Evolutionary conservation across 2,797 vertebrate species (phyloP).

Genomic region (Megaceryle alcyon): DNA sequence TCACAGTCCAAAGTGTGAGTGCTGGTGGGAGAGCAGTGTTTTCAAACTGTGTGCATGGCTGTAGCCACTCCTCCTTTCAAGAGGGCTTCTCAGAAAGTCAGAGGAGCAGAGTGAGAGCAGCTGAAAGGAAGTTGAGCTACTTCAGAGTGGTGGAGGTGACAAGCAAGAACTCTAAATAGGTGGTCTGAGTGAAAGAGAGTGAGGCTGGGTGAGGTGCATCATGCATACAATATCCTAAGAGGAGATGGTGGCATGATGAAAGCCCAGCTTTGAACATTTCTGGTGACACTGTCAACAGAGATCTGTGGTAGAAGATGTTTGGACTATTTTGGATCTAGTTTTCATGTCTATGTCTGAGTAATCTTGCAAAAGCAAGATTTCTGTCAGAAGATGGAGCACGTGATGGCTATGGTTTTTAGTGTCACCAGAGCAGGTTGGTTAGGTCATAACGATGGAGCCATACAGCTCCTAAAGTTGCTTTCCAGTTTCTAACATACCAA

Average conservation of each 20-base stretch:
- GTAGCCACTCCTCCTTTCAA: background rate
- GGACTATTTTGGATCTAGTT: background rate
- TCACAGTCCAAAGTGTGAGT: background rate
- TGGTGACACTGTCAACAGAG: background rate
- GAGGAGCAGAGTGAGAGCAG: background rate
- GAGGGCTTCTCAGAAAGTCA: background rate
- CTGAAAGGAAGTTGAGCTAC: background rate
- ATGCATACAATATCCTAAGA: background rate
- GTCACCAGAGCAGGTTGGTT: background rate
- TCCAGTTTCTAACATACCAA: background rate
- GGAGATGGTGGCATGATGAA: background rate
- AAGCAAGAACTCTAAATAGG: background rate
- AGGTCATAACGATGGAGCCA: background rate
- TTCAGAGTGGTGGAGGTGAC: background rate
- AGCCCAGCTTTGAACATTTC: background rate
- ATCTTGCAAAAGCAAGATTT: background rate
- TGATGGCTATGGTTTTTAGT: background rate
- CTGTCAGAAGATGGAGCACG: background rate
- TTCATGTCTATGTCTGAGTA: background rate
- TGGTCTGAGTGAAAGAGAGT: background rate
- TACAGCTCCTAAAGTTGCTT: background rate
- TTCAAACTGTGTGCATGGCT: background rate
- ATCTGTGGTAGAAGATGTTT: background rate
- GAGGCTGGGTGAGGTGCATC: background rate
- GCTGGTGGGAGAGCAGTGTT: background rate